Evolutionary conservation across 2,797 vertebrate species (phyloP), one percentile per base, ranked within the genome.

Genomic region (Ctenochaetus hawaiiensis): DNA sequence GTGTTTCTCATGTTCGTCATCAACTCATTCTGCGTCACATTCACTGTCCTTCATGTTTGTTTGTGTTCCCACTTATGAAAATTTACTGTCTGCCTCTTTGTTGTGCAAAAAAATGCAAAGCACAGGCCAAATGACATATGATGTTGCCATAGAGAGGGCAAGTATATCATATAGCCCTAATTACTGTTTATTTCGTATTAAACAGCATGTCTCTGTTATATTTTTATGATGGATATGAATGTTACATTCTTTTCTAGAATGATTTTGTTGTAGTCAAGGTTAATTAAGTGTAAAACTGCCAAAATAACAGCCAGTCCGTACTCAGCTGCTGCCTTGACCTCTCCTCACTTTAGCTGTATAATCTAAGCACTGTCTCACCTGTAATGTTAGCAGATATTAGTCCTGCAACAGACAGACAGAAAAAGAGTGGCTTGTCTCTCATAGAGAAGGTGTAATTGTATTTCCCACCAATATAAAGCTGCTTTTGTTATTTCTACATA

Each of bases 271-370:
- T 30, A 30, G 26, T 30, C 26, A 30, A 30, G 26, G 26, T 30
- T 30, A 4, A 30, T 30, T 34, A 39, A 51, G 66, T 45, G 18
- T 48, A 86, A 49, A 78, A 69, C 13, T 44, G 23, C 60, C 26
- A 58, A 75, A 47, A 67, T 13, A 53, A 18, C 17, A 30, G 53
- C 34, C 3, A 17, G 41, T 74, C 60, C 26, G 22, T 49, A 23
- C 57, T 14, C 48, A 56, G 49, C 41, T 56, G 43, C 51, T 59
- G 54, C 59, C 30, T 63, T 75, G 18, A 76, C 54, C 56, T 74
- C 22, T 1, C 30, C 37, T 80, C 16, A 54, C 41, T 78, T 66
- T 12, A 23, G n/a, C 39, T 18, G 47, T 61, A 68, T 62, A 12
- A n/a, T 59, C 51, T 79, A 30, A 43, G 44, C 18, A 47, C 16